Base-by-base conservation (phyloP, 2,113 vertebrate species). In the Dasyornis broadbenti region DNA sequence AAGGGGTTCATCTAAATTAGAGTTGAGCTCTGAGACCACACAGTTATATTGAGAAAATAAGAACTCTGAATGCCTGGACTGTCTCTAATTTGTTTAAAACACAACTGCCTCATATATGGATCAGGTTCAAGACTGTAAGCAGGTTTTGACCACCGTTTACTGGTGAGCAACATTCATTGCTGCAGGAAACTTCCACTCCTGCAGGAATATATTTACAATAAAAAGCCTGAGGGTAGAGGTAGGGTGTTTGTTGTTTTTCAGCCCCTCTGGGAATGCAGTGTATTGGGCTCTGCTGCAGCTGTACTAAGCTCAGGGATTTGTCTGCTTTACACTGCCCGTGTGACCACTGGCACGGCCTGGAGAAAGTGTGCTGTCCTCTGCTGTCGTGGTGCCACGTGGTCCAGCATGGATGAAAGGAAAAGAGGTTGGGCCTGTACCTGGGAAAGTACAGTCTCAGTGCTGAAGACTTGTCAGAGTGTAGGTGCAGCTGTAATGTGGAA, bases 261-360 rank as follows among this genome's bases (percentile, higher is more conserved):
- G 4, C 2, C 13, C 1, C 23, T 52, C 27, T 68, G 24, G 40
- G n/a, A 59, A 26, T 33, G 33, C 1, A 6, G 10, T 12, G 39
- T 35, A 27, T 19, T 0, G 2, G 7, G 33, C 31, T 91, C 45
- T 81, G 40, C 21, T 1, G 2, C 47, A 68, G 39, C 19, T 40
- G 23, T 7, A 1, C 40, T 16, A 4, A 24, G 24, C 47, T 45
- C 1, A 0, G 37, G 59, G 19, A 4, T 20, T 12, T 68, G 53
- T 31, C 11, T n/a, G n/a, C 56, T 42, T 70, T 44, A 9, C 2
- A 1, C 30, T 87, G 57, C 31, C 53, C 0, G 0, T 73, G 73
- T 81, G 77, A 54, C 35, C 40, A 1, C 16, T 81, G 63, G 73
- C 56, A 33, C 24, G 27, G 15, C 26, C 26, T 31, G 39, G 37